A percentile compares a stretch with the other conserved stretches of the same genome.
phyloP scores from a whole-genome alignment of 2,797 vertebrate species.

The Lophius americanus region DNA sequence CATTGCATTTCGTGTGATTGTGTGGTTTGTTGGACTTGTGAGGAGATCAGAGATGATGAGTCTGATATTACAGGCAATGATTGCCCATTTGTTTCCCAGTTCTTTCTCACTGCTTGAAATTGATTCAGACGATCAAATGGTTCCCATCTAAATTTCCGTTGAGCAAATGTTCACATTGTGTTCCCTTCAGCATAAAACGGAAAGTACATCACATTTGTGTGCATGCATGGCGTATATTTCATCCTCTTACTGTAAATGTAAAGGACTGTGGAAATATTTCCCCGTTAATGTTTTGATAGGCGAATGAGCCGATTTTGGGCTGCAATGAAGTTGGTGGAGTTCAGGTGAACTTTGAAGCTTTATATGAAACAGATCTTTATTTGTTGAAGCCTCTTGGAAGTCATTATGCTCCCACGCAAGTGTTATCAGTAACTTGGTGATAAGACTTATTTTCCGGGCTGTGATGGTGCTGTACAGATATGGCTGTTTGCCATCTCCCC shows the following conservation, averaged over 20 bases:
- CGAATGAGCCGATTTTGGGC: constrained; percentile 1
- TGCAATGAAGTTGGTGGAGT: constrained; percentile 2
- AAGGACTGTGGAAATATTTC: neutral
- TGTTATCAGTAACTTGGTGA: constrained; percentile 53
- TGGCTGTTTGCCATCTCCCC: constrained; percentile 33
- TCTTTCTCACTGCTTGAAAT: neutral
- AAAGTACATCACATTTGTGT: neutral
- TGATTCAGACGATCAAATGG: neutral
- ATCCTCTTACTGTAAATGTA: constrained; percentile 9
- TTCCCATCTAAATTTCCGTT: neutral
- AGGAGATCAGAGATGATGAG: constrained; percentile 6
- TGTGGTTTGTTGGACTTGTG: constrained; percentile 29
- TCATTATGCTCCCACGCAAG: constrained; percentile 48
- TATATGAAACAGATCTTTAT: constrained; percentile 22
- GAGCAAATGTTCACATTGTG: neutral
- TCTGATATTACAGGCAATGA: neutral
- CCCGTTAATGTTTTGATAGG: constrained; percentile 12
- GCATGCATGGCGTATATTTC: neutral
- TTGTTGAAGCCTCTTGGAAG: constrained; percentile 26
- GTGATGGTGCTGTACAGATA: constrained; percentile 49
- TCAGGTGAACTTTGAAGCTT: constrained; percentile 23
- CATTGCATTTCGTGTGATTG: constrained; percentile 28
- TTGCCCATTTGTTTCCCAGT: neutral
- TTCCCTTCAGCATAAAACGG: too few relatives aligned
- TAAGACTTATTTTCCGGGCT: constrained; percentile 51